Base-by-base conservation (phyloP, 2,888 invertebrate species). In the Tenthredo distinguenda region DNA sequence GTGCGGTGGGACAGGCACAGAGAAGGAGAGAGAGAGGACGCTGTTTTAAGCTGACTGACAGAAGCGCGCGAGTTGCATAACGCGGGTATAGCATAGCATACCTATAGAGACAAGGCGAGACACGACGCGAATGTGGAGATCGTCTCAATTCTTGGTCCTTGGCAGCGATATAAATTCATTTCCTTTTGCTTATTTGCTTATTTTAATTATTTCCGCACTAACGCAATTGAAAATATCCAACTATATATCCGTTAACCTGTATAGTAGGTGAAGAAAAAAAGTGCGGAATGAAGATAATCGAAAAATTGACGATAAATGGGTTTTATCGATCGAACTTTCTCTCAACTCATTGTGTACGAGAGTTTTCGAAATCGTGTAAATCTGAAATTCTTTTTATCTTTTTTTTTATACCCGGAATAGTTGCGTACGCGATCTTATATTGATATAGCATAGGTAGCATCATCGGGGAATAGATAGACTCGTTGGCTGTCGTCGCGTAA, bases 51-150 rank as follows among this genome's bases (percentile, higher is more conserved):
- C n/a, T n/a, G 40, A n/a, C n/a, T 43, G 40, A 72, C 72, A 72
- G 72, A 18, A 40, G 40, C 34, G 40, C 40, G 71, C 71, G n/a
- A 40, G 72, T 72, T 72, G 72, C 43, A 72, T 72, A 72, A 72
- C 72, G 72, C 4, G 21, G 34, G n/a, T 10, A 6, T 68, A 2
- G 26, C 62, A 21, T 40, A 72, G 18, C 12, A 43, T 40, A 40
- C n/a, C 72, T 72, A 72, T 37, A 21, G 0, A 21, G 26, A 62
- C 58, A 21, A 43, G 3, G 15, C n/a, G 15, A 55, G n/a, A 21
- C 18, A 26, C 0, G 12, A 65, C 5, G 5, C 26, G 65, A 12
- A 12, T 34, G 15, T 65, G 12, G 15, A 26, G 62, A 26, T 62
- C 62, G 26, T 10, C 12, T 62, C 26, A 65, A 21, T 31, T 65